Conservation (phyloP, 2,113 vertebrate genomes). For the Dasyurus viverrinus region DNA sequence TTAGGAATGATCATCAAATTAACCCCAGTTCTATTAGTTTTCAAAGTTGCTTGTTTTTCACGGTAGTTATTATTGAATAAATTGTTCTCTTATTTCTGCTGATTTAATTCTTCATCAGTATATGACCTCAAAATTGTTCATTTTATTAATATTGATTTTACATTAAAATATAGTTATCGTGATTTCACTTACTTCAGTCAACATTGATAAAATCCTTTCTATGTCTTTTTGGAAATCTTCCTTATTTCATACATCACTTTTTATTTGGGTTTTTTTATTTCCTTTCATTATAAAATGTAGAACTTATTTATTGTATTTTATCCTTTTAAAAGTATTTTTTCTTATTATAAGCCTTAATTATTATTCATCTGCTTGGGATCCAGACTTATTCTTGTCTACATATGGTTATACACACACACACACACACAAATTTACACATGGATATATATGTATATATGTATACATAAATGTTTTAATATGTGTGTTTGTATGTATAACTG, state of each 20-base stretch:
- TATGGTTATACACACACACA: no score
- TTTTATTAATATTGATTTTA: background rate
- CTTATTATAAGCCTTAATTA: background rate
- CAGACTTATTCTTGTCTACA: background rate
- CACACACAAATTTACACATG: no score
- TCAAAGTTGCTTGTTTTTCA: background rate
- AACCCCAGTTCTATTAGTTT: background rate
- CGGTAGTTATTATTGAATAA: background rate
- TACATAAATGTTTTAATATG: background rate
- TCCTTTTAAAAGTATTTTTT: background rate
- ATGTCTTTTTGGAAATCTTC: background rate
- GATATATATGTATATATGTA: no score
- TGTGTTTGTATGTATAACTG: background rate
- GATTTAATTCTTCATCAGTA: background rate
- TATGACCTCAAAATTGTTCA: background rate
- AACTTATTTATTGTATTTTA: background rate
- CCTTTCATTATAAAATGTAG: background rate
- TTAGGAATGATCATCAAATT: background rate
- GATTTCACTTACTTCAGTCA: background rate
- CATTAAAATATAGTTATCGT: background rate
- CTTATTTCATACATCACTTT: background rate
- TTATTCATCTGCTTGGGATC: background rate
- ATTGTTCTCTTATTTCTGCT: background rate
- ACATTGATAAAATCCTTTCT: background rate
- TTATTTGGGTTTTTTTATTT: background rate